A percentile compares a stretch with the other conserved stretches of the same genome.
These are phyloP conservation scores for Galagoides demidoff DNA, from an alignment of 2,797 vertebrate species.

Conservation along the genomic window DNA sequence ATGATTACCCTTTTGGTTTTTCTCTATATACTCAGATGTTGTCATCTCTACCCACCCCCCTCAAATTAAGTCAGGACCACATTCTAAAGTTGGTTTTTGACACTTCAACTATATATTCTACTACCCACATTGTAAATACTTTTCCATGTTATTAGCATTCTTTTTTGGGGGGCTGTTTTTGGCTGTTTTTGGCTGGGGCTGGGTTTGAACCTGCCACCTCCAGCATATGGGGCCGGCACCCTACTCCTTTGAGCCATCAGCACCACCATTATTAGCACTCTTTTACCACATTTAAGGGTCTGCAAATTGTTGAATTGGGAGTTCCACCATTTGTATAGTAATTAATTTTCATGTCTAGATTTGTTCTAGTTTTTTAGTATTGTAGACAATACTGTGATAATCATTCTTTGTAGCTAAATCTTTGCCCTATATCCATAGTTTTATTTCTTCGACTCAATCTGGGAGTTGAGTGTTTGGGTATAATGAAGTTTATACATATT, in stretches of 20 bases:
- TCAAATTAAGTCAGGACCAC: background rate
- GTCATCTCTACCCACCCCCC: background rate
- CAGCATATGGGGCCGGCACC: no score
- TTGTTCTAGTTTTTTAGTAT: background rate
- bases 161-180: background rate
- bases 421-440: background rate
- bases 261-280: background rate
- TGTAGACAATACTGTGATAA: background rate
- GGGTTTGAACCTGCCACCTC: no score
- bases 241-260: no score
- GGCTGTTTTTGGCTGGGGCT: no score
- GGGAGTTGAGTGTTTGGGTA: background rate
- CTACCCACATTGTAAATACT: background rate
- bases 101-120: background rate
- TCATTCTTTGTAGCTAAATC: background rate
- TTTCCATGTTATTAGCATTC: background rate
- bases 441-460: slow-evolving; percentile 11
- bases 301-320: background rate
- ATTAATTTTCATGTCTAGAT: background rate
- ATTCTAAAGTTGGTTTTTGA: background rate
- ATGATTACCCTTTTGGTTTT: background rate
- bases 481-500: background rate
- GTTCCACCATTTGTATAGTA: background rate
- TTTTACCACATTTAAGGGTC: background rate
- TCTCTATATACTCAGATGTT: background rate